Percentiles rank a stretch among this genome's conserved stretches.
Evolutionary conservation across 2,797 vertebrate species (phyloP).

Genomic region (Margarornis squamiger): DNA sequence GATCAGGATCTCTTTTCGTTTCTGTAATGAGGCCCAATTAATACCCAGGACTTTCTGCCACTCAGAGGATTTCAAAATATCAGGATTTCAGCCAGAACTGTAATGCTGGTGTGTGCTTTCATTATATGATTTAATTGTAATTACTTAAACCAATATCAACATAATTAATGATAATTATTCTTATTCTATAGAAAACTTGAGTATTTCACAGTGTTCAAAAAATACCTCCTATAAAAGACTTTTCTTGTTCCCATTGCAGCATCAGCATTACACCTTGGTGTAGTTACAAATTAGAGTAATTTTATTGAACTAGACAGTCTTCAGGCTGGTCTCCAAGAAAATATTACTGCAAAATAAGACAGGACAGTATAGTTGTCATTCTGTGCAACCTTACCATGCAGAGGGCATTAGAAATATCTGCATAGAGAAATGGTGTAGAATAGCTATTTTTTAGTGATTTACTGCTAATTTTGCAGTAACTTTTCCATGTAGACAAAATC

Average conservation of each 20-base stretch:
- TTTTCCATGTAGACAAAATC: background rate
- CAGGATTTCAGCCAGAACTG: conserved; percentile 22
- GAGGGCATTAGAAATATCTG: background rate
- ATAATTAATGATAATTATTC: background rate
- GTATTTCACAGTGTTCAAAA: background rate
- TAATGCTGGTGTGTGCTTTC: conserved; percentile 16
- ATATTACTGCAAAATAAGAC: background rate
- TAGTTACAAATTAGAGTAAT: background rate
- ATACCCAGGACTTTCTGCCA: conserved; percentile 26
- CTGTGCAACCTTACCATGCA: background rate
- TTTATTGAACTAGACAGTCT: background rate
- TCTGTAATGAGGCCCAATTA: conserved; percentile 47
- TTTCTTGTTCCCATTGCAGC: background rate
- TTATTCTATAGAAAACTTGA: background rate
- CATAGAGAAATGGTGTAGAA: background rate
- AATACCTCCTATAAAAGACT: background rate
- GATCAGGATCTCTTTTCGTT: conserved; percentile 23
- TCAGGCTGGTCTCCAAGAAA: background rate
- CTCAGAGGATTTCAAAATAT: conserved; percentile 36
- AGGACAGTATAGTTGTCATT: background rate
- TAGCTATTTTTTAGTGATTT: background rate
- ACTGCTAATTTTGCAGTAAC: background rate
- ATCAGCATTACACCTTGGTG: background rate
- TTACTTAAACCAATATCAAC: conserved; percentile 7
- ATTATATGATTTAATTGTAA: conserved; percentile 39